phyloP scores from a whole-genome alignment of 2,797 vertebrate species.

The Gallirallus australis region DNA sequence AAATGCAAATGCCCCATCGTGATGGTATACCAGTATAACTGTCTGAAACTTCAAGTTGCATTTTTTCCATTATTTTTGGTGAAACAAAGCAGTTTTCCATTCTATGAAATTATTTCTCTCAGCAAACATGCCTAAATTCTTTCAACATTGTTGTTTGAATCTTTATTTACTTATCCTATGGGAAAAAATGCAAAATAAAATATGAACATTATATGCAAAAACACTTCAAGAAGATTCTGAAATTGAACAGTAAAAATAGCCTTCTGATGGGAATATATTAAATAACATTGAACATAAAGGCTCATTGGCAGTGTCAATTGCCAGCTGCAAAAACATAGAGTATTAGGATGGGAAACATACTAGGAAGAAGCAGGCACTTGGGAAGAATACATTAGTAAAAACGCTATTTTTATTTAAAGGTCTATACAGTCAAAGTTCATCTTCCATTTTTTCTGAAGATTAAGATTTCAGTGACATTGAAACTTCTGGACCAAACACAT shows the following conservation, averaged over 20 bases:
- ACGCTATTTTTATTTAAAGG: slow-evolving; percentile 60
- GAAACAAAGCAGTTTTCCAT: background rate
- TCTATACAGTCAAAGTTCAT: slow-evolving; percentile 57
- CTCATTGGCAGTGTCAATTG: slow-evolving; percentile 61
- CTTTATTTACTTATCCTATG: slow-evolving; percentile 61
- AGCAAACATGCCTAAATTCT: slow-evolving; percentile 6
- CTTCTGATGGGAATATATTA: slow-evolving; percentile 73
- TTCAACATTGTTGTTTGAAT: slow-evolving; percentile 31
- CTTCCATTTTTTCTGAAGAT: slow-evolving; percentile 19
- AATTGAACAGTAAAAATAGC: slow-evolving; percentile 78
- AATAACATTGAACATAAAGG: slow-evolving; percentile 73
- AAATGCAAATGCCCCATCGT: background rate
- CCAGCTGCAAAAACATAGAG: slow-evolving; percentile 72
- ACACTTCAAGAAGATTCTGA: slow-evolving; percentile 71
- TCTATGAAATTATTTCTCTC: background rate
- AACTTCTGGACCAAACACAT: background rate
- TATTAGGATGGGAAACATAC: slow-evolving; percentile 59
- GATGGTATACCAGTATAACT: background rate
- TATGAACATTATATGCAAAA: slow-evolving; percentile 45
- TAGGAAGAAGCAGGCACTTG: slow-evolving; percentile 62
- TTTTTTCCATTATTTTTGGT: background rate
- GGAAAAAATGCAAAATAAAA: slow-evolving; percentile 76
- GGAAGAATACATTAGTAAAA: slow-evolving; percentile 52
- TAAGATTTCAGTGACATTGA: background rate
- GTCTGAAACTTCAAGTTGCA: background rate